phyloP scores from a whole-genome alignment of 2,113 vertebrate species.

The Epinephelus fuscoguttatus region DNA sequence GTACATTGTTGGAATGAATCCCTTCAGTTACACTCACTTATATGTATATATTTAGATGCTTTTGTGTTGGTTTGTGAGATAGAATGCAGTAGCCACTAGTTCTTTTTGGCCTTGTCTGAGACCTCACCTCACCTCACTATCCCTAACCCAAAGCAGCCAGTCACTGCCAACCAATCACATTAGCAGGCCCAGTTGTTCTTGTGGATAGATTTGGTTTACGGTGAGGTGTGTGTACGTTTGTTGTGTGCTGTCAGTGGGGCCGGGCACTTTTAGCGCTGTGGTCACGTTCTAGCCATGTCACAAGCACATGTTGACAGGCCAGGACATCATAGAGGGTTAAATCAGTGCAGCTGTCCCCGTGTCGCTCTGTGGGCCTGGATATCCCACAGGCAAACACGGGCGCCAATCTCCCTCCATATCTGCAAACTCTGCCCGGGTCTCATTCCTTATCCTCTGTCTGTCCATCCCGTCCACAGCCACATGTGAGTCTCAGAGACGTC shows the following conservation, averaged over 20 bases:
- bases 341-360: slow-evolving; percentile 85
- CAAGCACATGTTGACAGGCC: slow-evolving; percentile 72
- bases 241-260: background rate
- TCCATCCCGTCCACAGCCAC: slow-evolving; percentile 81
- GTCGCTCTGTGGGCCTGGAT: slow-evolving; percentile 57
- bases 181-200: slow-evolving; percentile 44
- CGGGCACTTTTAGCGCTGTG: background rate
- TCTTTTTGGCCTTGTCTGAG: background rate
- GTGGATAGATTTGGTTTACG: slow-evolving; percentile 66
- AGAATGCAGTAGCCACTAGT: background rate
- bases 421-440: slow-evolving; percentile 51
- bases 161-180: slow-evolving; percentile 72
- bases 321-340: slow-evolving; percentile 84
- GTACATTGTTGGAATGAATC: no score
- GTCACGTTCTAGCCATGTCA: slow-evolving; percentile 38
- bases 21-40: no score
- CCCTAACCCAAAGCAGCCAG: slow-evolving; percentile 70
- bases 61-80: no score
- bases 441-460: slow-evolving; percentile 72
- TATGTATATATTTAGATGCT: no score
- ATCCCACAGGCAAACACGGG: slow-evolving; percentile 64
- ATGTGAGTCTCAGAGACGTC: slow-evolving; percentile 94
- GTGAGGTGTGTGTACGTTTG: slow-evolving; percentile 3
- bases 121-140: slow-evolving; percentile 71
- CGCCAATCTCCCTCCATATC: slow-evolving; percentile 21